These are phyloP conservation scores for Scaptomyza hsui DNA, from an alignment of 1,140 invertebrate genomes.

Conservation along the genomic window DNA sequence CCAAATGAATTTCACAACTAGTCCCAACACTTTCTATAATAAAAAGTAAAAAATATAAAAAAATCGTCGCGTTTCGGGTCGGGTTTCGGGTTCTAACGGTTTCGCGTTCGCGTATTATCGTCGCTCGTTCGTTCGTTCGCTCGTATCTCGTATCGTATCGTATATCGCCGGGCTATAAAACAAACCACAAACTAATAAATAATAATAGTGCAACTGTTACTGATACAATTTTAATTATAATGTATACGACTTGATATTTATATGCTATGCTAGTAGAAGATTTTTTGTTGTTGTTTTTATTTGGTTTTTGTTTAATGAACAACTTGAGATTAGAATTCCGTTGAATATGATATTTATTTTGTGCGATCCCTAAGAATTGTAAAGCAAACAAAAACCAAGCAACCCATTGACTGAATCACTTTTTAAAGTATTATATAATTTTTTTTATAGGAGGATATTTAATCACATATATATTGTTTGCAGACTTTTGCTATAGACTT, in stretches of 20 bases:
- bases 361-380: slow-evolving; percentile 48
- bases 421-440: slow-evolving; percentile 81
- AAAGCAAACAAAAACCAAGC: slow-evolving; percentile 54
- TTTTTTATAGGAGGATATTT: slow-evolving; percentile 67
- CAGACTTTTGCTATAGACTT: slow-evolving; percentile 52
- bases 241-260: slow-evolving; percentile 65
- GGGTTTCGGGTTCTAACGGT: slow-evolving; percentile 82
- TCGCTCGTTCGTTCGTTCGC: slow-evolving; percentile 79
- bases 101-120: slow-evolving; percentile 83
- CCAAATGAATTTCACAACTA: slow-evolving; percentile 45
- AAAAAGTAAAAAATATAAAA: slow-evolving; percentile 28
- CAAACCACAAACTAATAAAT: slow-evolving; percentile 45
- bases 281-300: slow-evolving; percentile 35
- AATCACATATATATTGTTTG: slow-evolving; percentile 50
- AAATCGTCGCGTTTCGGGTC: slow-evolving; percentile 73
- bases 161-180: slow-evolving; percentile 66
- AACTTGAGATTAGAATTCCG: slow-evolving; percentile 68
- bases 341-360: slow-evolving; percentile 64
- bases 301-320: slow-evolving; percentile 19
- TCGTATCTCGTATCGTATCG: slow-evolving; percentile 51
- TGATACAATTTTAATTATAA: slow-evolving; percentile 73
- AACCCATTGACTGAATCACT: slow-evolving; percentile 77
- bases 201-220: slow-evolving; percentile 77
- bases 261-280: slow-evolving; percentile 54
- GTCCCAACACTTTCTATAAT: slow-evolving; percentile 54